A percentile compares a stretch with the other conserved stretches of the same genome.
phyloP scores from a whole-genome alignment of 2,797 vertebrate genomes.

The Microctenopoma lineatum region DNA sequence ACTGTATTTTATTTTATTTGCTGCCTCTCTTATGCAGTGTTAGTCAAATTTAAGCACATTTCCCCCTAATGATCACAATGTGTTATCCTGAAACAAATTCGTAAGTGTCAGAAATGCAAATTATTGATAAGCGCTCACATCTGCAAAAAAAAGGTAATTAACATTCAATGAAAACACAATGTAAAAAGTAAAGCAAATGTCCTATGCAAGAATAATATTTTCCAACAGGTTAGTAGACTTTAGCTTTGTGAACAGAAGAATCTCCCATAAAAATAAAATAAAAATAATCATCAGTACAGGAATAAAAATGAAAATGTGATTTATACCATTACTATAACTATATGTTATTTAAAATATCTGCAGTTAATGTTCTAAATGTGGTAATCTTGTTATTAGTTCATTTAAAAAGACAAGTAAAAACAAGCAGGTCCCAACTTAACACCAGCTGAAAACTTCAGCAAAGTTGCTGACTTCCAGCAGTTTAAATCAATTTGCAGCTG shows the following conservation, averaged over 20 bases:
- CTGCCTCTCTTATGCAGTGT: too few relatives aligned
- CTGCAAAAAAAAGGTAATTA: constrained; percentile 21
- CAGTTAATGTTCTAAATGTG: not conserved
- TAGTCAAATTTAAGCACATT: not conserved
- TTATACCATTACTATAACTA: not conserved
- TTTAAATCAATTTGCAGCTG: not conserved
- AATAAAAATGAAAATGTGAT: constrained; percentile 2
- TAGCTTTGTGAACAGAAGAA: constrained; percentile 14
- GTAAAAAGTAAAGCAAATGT: constrained; percentile 1
- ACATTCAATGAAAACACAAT: constrained; percentile 29
- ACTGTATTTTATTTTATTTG: too few relatives aligned
- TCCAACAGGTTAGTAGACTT: not conserved
- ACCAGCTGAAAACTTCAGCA: not conserved
- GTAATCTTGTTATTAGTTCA: constrained; percentile 6
- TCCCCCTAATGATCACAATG: not conserved
- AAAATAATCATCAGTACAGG: constrained; percentile 9
- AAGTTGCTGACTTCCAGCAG: not conserved
- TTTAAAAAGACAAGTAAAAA: constrained; percentile 7
- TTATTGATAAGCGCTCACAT: constrained; percentile 56
- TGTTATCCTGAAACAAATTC: not conserved
- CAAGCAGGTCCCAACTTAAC: not conserved
- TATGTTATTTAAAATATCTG: constrained; percentile 9
- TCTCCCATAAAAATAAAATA: constrained; percentile 1
- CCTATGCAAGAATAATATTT: not conserved
- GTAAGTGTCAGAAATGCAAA: constrained; percentile 30